Evolutionary conservation across 2,113 vertebrate species (phyloP).

Genomic region (Eonycteris spelaea): DNA sequence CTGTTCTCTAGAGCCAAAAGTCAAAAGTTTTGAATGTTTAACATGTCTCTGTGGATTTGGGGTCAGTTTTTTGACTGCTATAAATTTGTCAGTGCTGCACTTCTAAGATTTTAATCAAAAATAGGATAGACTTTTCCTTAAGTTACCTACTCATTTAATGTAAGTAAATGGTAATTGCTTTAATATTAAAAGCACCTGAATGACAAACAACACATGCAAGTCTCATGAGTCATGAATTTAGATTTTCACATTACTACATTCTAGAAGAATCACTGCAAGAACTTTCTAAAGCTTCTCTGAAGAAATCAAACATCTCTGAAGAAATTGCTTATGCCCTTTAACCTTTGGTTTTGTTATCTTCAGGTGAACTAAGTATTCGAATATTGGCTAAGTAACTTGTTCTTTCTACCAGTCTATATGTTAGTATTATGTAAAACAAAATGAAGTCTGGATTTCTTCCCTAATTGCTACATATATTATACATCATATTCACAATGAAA

Average conservation of each 20-base stretch:
- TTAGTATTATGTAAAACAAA: background rate
- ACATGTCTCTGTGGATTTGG: background rate
- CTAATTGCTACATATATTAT: background rate
- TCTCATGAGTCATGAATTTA: background rate
- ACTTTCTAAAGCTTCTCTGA: background rate
- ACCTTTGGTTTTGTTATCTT: background rate
- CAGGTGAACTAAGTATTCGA: background rate
- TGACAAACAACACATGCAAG: background rate
- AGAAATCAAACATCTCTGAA: background rate
- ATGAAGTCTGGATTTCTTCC: background rate
- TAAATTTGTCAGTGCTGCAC: background rate
- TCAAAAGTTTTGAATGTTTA: background rate
- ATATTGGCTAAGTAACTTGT: background rate
- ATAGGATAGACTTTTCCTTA: background rate
- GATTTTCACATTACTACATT: background rate
- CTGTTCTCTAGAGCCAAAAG: background rate
- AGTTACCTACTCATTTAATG: background rate
- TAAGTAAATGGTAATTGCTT: conserved; percentile 4
- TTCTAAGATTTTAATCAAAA: conserved; percentile 10
- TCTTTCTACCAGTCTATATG: background rate
- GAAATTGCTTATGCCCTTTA: background rate
- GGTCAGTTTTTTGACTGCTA: background rate
- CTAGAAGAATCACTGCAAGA: background rate
- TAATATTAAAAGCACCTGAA: conserved; percentile 18
- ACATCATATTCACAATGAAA: background rate